Evolutionary conservation across 2,797 vertebrate species (phyloP).

Genomic region (Aeoliscus strigatus): DNA sequence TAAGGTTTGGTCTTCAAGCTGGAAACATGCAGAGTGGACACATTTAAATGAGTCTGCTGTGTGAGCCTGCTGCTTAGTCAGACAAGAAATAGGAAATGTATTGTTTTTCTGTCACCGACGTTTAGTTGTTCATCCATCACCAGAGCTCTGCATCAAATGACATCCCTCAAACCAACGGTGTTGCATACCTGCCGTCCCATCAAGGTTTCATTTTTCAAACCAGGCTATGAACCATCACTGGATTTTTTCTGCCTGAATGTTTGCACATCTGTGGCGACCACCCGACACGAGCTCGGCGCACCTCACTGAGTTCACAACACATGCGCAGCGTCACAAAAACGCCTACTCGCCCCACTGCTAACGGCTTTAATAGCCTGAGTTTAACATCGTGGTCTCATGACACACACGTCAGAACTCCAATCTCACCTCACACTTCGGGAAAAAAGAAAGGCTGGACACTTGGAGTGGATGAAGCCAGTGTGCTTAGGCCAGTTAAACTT

Average conservation of each 20-base stretch:
- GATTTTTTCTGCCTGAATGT: conserved; percentile 3
- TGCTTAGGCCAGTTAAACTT: too few relatives aligned
- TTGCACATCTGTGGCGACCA: background rate
- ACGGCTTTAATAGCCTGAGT: too few relatives aligned
- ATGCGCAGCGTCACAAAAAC: too few relatives aligned
- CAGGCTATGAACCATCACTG: background rate
- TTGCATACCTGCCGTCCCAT: conserved; percentile 24
- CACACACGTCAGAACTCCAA: too few relatives aligned
- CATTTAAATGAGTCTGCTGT: conserved; percentile 52
- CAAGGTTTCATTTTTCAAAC: background rate
- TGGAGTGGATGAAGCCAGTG: too few relatives aligned
- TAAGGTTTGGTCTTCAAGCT: conserved; percentile 36
- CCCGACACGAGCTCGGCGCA: too few relatives aligned
- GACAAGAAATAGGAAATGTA: conserved; percentile 34
- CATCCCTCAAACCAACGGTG: conserved; percentile 18
- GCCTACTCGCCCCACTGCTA: too few relatives aligned
- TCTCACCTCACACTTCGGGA: too few relatives aligned
- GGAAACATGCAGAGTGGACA: conserved; percentile 46
- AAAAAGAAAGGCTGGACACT: too few relatives aligned
- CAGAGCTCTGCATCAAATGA: conserved; percentile 24
- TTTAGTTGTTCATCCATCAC: conserved; percentile 27
- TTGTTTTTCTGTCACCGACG: conserved; percentile 16
- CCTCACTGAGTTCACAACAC: too few relatives aligned
- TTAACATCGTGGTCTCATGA: too few relatives aligned
- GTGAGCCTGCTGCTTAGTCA: conserved; percentile 43